Base-by-base conservation (phyloP, 2,888 invertebrate species). In the Hymenopus coronatus region DNA sequence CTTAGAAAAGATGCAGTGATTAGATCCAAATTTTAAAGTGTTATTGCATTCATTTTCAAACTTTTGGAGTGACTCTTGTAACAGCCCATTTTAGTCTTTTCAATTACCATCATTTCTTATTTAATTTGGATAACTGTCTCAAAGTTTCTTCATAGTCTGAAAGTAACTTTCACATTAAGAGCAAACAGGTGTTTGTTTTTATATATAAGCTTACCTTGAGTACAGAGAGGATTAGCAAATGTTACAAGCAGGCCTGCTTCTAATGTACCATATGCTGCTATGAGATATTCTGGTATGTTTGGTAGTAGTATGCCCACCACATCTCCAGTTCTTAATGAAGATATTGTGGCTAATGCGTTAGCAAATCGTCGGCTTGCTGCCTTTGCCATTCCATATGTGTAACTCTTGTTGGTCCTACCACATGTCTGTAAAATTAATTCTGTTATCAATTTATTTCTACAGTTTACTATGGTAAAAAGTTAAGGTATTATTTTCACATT, bases 171-270 rank as follows among this genome's bases (percentile, higher is more conserved):
- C 2, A 12, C 12, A 40, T 9, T 40, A 40, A 12, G 12, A 40
- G 0, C 40, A 40, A 40, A 40, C 12, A 40, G 12, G 12, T 40
- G 12, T 12, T 40, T 40, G 12, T 40, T 12, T 40, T 40, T 40
- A 40, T 40, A 12, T 1, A 40, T 40, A 70, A 70, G 28, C 81
- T 85, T 93, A 96, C 96, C 95, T 92, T 95, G 94, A 20, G 96
- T 96, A 92, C 96, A 96, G 82, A 96, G 93, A 0, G 96, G 96
- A 92, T 96, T 96, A 4, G 95, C 96, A 91, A 96, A 96, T 0
- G 96, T 96, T 25, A 96, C 95, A 3, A 95, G 94, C 2, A 96
- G 92, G 0, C 96, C 96, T 2, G 96, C 96, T 90, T 94, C 94
- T 92, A 96, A 94, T 84, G 96, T 95, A 4, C 96, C 96, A 91